These are phyloP conservation scores for Camponotus pennsylvanicus DNA, from an alignment of 1,140 invertebrate genomes.

Conservation along the genomic window DNA sequence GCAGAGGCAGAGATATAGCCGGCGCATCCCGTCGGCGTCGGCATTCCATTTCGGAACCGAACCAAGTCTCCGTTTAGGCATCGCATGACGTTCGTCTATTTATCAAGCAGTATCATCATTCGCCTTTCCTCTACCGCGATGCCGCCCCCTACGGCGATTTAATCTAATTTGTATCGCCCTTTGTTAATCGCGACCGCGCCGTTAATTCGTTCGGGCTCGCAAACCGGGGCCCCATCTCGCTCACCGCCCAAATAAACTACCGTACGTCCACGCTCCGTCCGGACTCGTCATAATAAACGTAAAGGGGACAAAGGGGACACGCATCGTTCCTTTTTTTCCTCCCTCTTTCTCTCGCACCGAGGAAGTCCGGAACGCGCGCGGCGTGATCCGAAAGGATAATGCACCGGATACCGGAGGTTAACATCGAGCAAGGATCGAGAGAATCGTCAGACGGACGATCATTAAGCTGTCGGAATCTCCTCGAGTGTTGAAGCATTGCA, in stretches of 20 bases:
- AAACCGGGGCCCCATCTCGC: constrained; percentile 66
- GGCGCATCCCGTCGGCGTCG: constrained; percentile 40
- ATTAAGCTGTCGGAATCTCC: neutral
- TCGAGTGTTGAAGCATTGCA: neutral
- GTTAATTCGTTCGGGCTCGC: constrained; percentile 81
- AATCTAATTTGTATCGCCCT: constrained; percentile 86
- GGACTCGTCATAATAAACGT: constrained; percentile 75
- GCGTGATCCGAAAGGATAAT: constrained; percentile 47
- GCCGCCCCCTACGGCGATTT: constrained; percentile 85
- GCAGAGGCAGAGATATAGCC: neutral
- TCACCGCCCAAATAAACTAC: constrained; percentile 81
- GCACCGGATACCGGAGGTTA: constrained; percentile 14
- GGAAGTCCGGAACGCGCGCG: constrained; percentile 24
- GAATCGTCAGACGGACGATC: constrained; percentile 25
- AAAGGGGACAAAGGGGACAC: constrained; percentile 58
- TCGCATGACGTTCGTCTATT: constrained; percentile 85
- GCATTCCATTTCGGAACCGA: constrained; percentile 69
- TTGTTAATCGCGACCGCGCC: constrained; percentile 83
- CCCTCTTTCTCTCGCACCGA: neutral
- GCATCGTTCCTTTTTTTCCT: constrained; percentile 9
- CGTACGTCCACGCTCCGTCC: constrained; percentile 72
- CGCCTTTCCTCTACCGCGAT: constrained; percentile 81
- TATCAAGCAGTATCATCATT: constrained; percentile 86
- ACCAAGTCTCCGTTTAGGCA: constrained; percentile 80
- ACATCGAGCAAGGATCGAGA: constrained; percentile 5